Percentiles rank a stretch among this genome's conserved stretches.
Evolutionary conservation across 2,888 invertebrate species (phyloP).

Genomic region (Polyommatus iphigenia): DNA sequence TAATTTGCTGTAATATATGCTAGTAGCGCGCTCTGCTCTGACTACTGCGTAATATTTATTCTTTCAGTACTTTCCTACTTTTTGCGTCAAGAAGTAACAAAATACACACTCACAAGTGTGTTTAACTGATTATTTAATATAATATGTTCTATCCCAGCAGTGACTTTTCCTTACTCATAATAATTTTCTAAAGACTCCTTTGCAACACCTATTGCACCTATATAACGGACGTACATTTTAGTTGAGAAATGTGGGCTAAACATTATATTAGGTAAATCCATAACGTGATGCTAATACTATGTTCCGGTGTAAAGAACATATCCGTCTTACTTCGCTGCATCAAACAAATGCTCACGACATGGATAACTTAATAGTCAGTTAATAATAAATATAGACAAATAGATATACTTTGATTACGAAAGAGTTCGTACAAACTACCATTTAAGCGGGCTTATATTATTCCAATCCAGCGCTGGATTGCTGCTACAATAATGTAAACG

Average conservation of each 20-base stretch:
- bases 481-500: no score
- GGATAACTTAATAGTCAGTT: neutral
- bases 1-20: no score
- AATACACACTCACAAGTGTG: no score
- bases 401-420: neutral
- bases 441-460: no score
- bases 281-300: neutral
- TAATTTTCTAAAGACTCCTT: no score
- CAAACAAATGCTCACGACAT: neutral
- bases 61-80: no score
- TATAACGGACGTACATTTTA: neutral
- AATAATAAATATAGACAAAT: neutral
- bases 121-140: no score
- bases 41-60: no score
- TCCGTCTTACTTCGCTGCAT: constrained; percentile 5
- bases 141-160: neutral
- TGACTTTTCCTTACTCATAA: neutral
- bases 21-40: no score
- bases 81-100: no score
- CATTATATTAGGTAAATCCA: neutral
- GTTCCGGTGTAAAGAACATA: neutral
- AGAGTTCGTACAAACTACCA: neutral
- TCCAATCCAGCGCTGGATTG: no score
- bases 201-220: neutral
- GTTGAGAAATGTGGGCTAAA: neutral